These are phyloP conservation scores for Meloidogyne hapla DNA, from an alignment of 1,140 invertebrate species.

Conservation along the genomic window DNA sequence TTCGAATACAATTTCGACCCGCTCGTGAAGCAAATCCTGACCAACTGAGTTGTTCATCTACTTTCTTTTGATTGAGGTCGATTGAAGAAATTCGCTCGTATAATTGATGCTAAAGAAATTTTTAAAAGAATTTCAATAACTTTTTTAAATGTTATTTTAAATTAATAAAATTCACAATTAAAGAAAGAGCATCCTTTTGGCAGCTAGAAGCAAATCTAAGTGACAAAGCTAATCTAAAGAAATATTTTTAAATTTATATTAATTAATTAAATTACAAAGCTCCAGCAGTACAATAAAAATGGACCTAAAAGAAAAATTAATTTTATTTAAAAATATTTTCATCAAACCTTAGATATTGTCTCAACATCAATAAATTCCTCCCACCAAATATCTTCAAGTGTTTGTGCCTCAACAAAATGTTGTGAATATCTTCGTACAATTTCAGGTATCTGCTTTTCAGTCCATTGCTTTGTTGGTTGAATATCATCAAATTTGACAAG, in stretches of 20 bases:
- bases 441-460: slow-evolving; percentile 40
- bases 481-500: slow-evolving; percentile 40
- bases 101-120: slow-evolving; percentile 37
- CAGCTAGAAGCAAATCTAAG: slow-evolving; percentile 44
- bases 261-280: no score
- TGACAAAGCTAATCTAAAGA: slow-evolving; percentile 47
- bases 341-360: slow-evolving; percentile 22
- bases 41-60: slow-evolving; percentile 3
- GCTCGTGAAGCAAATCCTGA: slow-evolving; percentile 19
- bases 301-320: slow-evolving; percentile 26
- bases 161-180: slow-evolving; percentile 32
- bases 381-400: slow-evolving; percentile 30
- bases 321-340: background rate
- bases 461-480: slow-evolving; percentile 22
- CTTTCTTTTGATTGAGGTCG: background rate
- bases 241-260: no score
- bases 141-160: background rate
- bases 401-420: slow-evolving; percentile 20
- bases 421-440: slow-evolving; percentile 35
- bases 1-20: slow-evolving; percentile 33
- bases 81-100: slow-evolving; percentile 9
- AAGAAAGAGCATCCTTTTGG: slow-evolving; percentile 19
- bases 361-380: slow-evolving; percentile 28
- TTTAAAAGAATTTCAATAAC: slow-evolving; percentile 15
- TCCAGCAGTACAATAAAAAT: slow-evolving; percentile 45